phyloP scores from a whole-genome alignment of 2,797 vertebrate genomes.

The Adelosebastes latens region DNA sequence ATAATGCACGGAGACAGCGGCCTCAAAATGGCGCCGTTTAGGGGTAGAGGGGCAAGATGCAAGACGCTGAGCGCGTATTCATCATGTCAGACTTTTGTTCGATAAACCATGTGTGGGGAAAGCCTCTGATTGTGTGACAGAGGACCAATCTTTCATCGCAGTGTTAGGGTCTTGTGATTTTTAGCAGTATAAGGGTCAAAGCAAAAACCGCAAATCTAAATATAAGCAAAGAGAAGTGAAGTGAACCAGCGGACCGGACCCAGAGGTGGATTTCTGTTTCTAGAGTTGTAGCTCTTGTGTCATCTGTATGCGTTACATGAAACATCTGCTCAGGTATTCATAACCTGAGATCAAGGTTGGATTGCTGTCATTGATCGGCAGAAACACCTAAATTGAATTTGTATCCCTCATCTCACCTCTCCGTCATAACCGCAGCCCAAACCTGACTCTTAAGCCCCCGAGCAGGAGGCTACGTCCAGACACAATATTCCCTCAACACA shows the following conservation, averaged over 20 bases:
- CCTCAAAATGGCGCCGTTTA: too few relatives aligned
- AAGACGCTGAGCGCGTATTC: too few relatives aligned
- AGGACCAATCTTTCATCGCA: neutral
- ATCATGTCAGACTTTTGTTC: too few relatives aligned
- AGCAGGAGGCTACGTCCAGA: constrained; percentile 5
- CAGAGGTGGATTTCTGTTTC: neutral
- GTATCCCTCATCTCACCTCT: constrained; percentile 76
- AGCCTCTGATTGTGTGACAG: neutral
- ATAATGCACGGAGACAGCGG: rapidly evolving
- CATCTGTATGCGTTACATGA: constrained; percentile 65
- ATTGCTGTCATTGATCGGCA: constrained; percentile 79
- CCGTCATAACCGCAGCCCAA: constrained; percentile 38
- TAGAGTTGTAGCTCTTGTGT: neutral
- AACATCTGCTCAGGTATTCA: constrained; percentile 77
- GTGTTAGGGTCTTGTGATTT: neutral
- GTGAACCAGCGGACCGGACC: neutral
- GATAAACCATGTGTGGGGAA: too few relatives aligned
- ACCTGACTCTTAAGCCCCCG: constrained; percentile 50
- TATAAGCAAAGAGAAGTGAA: neutral
- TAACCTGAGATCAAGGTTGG: constrained; percentile 78
- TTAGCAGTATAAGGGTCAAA: neutral
- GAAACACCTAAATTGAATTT: constrained; percentile 81
- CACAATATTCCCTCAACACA: neutral
- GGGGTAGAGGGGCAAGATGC: too few relatives aligned
- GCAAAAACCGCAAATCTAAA: neutral